These are phyloP conservation scores for Phaedon cochleariae DNA, from an alignment of 2,888 invertebrate species.

Conservation along the genomic window DNA sequence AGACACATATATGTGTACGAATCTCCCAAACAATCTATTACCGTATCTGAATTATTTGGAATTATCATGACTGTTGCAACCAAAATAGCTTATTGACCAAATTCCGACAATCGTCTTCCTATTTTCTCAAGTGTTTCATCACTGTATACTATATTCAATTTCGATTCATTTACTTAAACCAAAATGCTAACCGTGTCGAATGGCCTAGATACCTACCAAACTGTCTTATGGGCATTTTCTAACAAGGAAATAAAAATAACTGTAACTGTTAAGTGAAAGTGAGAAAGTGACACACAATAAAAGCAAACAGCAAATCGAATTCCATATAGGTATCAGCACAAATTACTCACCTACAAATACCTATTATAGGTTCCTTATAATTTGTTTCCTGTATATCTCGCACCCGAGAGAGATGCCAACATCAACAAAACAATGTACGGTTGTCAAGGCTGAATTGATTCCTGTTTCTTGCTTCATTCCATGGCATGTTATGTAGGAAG, in stretches of 20 bases:
- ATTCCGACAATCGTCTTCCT: neutral
- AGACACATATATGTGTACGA: no score
- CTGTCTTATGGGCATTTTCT: neutral
- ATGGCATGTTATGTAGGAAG: neutral
- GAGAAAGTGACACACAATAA: no score
- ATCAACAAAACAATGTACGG: constrained; percentile 8
- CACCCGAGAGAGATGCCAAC: neutral
- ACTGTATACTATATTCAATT: neutral
- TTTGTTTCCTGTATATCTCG: neutral
- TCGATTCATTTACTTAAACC: neutral
- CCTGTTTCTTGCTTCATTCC: neutral
- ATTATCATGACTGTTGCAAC: no score
- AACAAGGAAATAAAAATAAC: constrained; percentile 8
- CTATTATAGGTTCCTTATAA: neutral
- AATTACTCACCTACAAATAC: no score
- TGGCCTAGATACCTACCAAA: constrained; percentile 11
- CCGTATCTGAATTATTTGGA: no score
- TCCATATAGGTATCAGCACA: neutral
- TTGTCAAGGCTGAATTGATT: constrained; percentile 17
- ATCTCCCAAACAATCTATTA: no score
- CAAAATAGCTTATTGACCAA: no score
- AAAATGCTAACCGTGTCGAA: constrained; percentile 10
- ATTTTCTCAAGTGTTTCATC: neutral
- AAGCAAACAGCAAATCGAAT: neutral
- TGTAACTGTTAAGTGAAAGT: constrained; percentile 3